Evolutionary conservation across 2,888 invertebrate species (phyloP).

Genomic region (Erannis defoliaria): DNA sequence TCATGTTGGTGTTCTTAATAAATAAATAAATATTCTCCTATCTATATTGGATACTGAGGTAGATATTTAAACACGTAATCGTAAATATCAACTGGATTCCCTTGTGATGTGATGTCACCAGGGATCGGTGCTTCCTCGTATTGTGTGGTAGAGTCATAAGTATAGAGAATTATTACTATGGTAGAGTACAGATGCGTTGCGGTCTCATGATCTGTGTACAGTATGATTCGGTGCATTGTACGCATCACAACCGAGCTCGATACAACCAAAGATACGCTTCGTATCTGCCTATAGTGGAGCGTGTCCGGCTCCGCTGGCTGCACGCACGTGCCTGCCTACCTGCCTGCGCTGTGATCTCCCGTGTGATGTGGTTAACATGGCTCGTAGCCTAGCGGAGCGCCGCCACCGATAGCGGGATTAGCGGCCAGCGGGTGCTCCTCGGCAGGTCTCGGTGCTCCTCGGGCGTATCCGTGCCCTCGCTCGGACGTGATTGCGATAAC

Average conservation of each 20-base stretch:
- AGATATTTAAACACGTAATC: too few species aligned
- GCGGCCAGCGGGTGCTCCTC: constrained; percentile 56
- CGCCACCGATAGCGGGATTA: constrained; percentile 66
- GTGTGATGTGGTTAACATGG: constrained; percentile 14
- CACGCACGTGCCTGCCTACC: constrained; percentile 45
- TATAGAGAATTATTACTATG: too few species aligned
- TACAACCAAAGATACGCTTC: constrained; percentile 3
- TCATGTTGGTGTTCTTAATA: too few species aligned
- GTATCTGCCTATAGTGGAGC: not conserved
- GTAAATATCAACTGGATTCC: too few species aligned
- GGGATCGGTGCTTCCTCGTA: constrained; percentile 1
- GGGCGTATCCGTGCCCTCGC: constrained; percentile 68
- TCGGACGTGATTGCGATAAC: constrained; percentile 68
- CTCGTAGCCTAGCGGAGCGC: constrained; percentile 21
- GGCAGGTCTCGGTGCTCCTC: constrained; percentile 64
- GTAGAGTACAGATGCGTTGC: not conserved
- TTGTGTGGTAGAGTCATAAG: not conserved
- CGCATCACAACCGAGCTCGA: not conserved
- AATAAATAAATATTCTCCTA: too few species aligned
- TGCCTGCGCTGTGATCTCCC: constrained; percentile 32
- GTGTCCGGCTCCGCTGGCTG: constrained; percentile 31
- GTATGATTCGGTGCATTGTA: not conserved
- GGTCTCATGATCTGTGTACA: not conserved
- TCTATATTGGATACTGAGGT: too few species aligned
- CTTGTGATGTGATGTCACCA: not conserved